Percentiles rank a stretch among this genome's conserved stretches.
phyloP scores from a whole-genome alignment of 1,140 invertebrate genomes.

The Brachystomella parvula region DNA sequence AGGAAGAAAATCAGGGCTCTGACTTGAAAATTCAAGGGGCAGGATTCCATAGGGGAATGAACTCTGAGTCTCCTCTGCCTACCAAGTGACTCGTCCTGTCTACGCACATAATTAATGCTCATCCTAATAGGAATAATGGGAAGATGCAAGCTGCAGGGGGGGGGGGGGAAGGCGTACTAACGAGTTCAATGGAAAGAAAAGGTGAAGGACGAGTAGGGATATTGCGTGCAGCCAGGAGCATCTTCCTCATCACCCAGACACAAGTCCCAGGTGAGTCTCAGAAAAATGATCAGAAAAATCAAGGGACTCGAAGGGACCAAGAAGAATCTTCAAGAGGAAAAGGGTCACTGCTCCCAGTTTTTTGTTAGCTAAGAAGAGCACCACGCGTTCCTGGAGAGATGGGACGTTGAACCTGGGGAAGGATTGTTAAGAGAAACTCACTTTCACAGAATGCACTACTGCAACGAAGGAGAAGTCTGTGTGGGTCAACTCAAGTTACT shows the following conservation, averaged over 20 bases:
- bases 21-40: no score
- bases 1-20: no score
- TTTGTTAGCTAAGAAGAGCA: not conserved
- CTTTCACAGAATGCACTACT: not conserved
- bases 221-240: no score
- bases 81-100: not conserved
- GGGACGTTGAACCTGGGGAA: slow-evolving; percentile 15
- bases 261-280: no score
- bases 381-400: slow-evolving; percentile 19
- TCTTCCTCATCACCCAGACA: no score
- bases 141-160: not conserved
- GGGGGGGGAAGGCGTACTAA: not conserved
- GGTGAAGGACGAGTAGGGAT: not conserved
- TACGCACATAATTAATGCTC: not conserved
- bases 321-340: not conserved
- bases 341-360: slow-evolving; percentile 19
- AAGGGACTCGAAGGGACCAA: slow-evolving; percentile 5
- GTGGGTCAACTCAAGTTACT: not conserved
- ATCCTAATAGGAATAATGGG: not conserved
- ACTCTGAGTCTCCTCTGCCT: not conserved
- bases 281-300: no score
- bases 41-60: not conserved
- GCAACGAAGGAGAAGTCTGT: not conserved
- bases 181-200: slow-evolving; percentile 3
- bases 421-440: no score